Base-by-base conservation (phyloP, 2,113 vertebrate genomes). In the Leptocoma aspasia region DNA sequence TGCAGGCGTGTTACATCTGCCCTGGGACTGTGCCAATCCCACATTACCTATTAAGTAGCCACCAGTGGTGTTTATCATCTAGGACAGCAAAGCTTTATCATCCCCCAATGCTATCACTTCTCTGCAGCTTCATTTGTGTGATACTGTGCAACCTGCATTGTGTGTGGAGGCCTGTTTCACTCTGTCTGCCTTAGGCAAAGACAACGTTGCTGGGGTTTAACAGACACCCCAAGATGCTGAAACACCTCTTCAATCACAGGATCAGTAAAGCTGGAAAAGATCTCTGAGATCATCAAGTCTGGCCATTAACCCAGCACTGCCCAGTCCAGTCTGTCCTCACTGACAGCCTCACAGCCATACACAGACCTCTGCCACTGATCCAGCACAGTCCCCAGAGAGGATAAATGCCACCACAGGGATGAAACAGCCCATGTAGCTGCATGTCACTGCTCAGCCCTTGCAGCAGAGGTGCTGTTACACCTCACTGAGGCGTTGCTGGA, bases 11-110 rank as follows among this genome's bases (percentile, higher is more conserved):
- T 92, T 91, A 95, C 86, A 89, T 97, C 83, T 95, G 93, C 95
- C 86, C 89, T 95, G 89, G 96, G 94, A 76, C 83, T 57, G 83
- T 92, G 92, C 89, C 93, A 95, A 41, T 87, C 92, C 94, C 89
- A 83, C 84, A 87, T 86, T 89, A 95, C 94, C 91, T 95, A 82
- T 92, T 92, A 89, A 81, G 65, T 57, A 95, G 72, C 72, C 73
- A 79, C 57, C 0, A 0, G 53, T 33, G 77, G 70, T 92, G 94
- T 94, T 97, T 86, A 91, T 97, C 95, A 94, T 91, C 41, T 53
- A 37, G 86, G 95, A 95, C 2, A 6, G 84, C 61, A 68, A 72
- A 92, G 81, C 81, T 96, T 95, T 92, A 82, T 94, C 92, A 96
- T 79, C 10, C 30, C 44, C 65, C 24, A 56, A 30, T 56, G 82